Base-by-base conservation (phyloP, 2,113 vertebrate species). In the Miniopterus natalensis region DNA sequence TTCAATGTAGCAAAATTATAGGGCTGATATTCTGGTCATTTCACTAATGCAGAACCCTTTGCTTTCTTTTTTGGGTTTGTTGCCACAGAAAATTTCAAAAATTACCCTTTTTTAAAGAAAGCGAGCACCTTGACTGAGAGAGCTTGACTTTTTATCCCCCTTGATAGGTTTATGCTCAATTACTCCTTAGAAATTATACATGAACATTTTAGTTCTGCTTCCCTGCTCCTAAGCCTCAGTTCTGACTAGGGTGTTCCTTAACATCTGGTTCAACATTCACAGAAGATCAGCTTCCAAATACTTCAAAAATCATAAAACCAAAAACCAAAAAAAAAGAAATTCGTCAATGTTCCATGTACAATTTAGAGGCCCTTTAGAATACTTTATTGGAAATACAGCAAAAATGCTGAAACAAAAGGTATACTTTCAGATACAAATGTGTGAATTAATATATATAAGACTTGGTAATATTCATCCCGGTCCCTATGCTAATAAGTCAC, bases 41-140 rank as follows among this genome's bases (percentile, higher is more conserved):
- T 97, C 94, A 94, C 74, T 81, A 74, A 93, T 8, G 29, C 12
- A 96, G 80, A 83, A 70, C 25, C 75, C 81, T 66, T 85, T 51
- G 47, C 36, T 96, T 97, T 97, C 63, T 95, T 80, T 71, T 97
- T 92, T 9, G 63, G 59, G 65, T 94, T 74, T 74, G 92, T 96
- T 98, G 91, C 92, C 84, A 97, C 74, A 93, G 93, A 59, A 97
- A 97, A 97, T 95, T 95, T 95, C 40, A 90, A 96, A 96, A 84
- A 59, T 80, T 57, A 3, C 6, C 53, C 87, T 97, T 95, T 89
- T 78, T 83, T 75, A 20, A 20, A 93, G 49, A 77, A 25, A 77
- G 81, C 96, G 96, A 95, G n/a, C 51, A 98, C 51, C 66, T 85
- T 92, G 70, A 96, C 59, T 92, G 47, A 97, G 97, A 97, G n/a